Evolutionary conservation across 2,797 vertebrate species (phyloP).

Genomic region (Jordanella pulchra): DNA sequence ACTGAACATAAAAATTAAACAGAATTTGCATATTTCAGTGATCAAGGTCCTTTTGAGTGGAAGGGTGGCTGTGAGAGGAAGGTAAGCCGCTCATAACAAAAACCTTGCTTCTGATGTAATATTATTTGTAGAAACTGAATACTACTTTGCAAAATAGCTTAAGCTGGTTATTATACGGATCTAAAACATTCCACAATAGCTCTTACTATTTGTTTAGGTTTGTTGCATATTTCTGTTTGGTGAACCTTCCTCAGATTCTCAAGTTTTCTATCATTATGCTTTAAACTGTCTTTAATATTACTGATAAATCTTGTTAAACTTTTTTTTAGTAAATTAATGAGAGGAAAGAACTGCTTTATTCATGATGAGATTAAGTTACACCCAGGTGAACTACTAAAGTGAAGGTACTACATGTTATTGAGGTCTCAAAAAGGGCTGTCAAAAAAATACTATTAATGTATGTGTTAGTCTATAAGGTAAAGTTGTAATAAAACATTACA

Average conservation of each 20-base stretch:
- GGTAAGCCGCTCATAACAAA: conserved; percentile 27
- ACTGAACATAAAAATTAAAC: background rate
- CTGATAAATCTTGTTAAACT: too few relatives aligned
- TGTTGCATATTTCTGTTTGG: background rate
- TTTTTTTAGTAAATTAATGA: too few relatives aligned
- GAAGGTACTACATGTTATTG: too few relatives aligned
- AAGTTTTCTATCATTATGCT: background rate
- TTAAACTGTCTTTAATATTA: too few relatives aligned
- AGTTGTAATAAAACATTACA: too few relatives aligned
- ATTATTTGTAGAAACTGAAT: conserved; percentile 1
- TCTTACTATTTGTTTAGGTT: background rate
- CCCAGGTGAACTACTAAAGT: too few relatives aligned
- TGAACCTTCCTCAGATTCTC: background rate
- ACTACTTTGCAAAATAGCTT: background rate
- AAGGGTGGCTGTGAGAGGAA: conserved; percentile 14
- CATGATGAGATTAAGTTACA: too few relatives aligned
- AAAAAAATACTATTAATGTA: too few relatives aligned
- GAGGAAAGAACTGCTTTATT: too few relatives aligned
- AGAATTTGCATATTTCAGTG: conserved; percentile 15
- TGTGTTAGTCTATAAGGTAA: too few relatives aligned
- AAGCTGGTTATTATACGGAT: background rate
- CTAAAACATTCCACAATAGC: background rate
- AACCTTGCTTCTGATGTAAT: conserved; percentile 23
- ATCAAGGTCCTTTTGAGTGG: conserved; percentile 29
- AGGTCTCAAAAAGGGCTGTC: too few relatives aligned